phyloP scores from a whole-genome alignment of 2,113 vertebrate genomes.

The Tychaedon coryphoeus region DNA sequence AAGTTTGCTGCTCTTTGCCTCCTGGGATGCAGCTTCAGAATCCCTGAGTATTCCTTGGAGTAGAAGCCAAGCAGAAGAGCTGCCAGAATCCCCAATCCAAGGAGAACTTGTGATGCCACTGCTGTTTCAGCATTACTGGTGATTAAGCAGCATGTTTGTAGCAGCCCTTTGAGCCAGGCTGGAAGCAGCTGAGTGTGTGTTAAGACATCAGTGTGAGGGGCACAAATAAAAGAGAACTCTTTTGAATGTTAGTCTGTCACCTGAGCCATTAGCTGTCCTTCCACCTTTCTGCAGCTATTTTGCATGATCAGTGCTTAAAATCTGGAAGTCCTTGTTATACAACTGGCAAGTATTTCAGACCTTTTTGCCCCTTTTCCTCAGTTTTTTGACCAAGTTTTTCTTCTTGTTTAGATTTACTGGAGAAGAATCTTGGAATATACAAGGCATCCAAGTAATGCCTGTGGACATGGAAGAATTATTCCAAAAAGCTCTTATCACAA shows the following conservation, averaged over 20 bases:
- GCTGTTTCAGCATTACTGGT: not conserved
- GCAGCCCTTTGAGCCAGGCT: not conserved
- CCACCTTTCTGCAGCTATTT: not conserved
- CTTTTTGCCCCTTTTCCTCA: not conserved
- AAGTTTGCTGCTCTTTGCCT: not conserved
- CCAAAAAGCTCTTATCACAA: slow-evolving; percentile 18
- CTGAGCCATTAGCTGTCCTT: not conserved
- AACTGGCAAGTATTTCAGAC: not conserved
- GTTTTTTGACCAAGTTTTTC: not conserved
- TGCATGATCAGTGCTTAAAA: not conserved
- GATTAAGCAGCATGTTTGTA: not conserved
- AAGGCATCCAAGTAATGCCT: slow-evolving; percentile 72
- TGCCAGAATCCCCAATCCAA: not conserved
- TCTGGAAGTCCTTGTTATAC: not conserved
- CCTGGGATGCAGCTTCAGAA: not conserved
- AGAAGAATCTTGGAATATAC: slow-evolving; percentile 59
- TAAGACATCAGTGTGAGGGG: not conserved
- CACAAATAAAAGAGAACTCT: not conserved
- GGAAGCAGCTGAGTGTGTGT: not conserved
- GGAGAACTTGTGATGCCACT: not conserved
- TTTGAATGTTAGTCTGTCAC: not conserved
- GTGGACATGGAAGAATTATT: slow-evolving; percentile 79
- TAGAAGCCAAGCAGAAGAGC: not conserved
- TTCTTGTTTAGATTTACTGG: slow-evolving; percentile 67
- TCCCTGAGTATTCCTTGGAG: not conserved